These are phyloP conservation scores for Tiliqua scincoides DNA, from an alignment of 2,113 vertebrate species.

Conservation along the genomic window DNA sequence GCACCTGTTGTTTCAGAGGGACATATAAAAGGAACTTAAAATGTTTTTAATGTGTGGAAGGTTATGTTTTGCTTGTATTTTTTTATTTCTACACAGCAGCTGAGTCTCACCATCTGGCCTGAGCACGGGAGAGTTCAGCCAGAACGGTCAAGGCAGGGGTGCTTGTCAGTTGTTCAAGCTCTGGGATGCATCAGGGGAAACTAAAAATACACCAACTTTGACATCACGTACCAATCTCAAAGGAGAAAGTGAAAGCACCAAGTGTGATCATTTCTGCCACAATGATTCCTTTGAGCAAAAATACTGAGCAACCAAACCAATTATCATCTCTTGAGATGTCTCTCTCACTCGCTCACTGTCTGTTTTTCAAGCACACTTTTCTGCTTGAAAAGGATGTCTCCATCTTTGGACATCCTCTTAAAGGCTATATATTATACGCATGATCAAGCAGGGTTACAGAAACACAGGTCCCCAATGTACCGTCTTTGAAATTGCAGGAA, in stretches of 20 bases:
- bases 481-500: too few species aligned
- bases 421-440: too few species aligned
- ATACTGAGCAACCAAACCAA: slow-evolving; percentile 30
- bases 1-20: slow-evolving; percentile 29
- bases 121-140: slow-evolving; percentile 39
- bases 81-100: slow-evolving; percentile 42
- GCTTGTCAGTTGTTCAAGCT: slow-evolving; percentile 42
- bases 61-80: accelerated
- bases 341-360: too few species aligned
- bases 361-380: background rate
- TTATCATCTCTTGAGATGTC: slow-evolving; percentile 22
- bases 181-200: slow-evolving; percentile 34
- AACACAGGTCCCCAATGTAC: too few species aligned
- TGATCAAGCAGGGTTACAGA: too few species aligned
- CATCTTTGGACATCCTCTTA: too few species aligned
- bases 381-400: too few species aligned
- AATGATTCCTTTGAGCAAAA: slow-evolving; percentile 21
- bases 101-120: slow-evolving; percentile 61
- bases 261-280: slow-evolving; percentile 8
- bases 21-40: slow-evolving; percentile 28
- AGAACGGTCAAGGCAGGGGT: slow-evolving; percentile 39
- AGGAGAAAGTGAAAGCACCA: slow-evolving; percentile 18
- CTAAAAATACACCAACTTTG: slow-evolving; percentile 49
- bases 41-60: slow-evolving; percentile 26
- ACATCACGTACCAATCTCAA: slow-evolving; percentile 24